Percentiles rank a stretch among this genome's conserved stretches.
Conservation (phyloP, 1,140 invertebrate species). For the Muscidifurax raptorellus region DNA sequence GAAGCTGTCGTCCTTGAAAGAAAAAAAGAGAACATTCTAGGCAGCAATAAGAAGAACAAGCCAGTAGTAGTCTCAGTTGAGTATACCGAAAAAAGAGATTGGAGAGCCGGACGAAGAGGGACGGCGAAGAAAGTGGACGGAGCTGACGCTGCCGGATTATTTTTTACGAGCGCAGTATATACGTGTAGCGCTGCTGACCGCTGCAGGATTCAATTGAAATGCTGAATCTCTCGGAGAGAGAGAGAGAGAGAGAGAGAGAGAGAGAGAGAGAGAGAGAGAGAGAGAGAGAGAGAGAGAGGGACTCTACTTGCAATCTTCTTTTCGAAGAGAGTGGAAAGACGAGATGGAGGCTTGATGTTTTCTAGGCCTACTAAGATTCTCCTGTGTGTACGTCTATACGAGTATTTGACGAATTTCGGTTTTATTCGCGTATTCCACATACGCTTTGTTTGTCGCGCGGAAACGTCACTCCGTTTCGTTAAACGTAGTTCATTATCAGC, state of each 20-base stretch:
- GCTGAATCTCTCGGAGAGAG: not conserved
- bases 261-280: too few relatives aligned
- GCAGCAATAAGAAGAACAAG: not conserved
- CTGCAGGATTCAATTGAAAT: not conserved
- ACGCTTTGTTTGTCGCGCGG: too few relatives aligned
- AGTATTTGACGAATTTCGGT: too few relatives aligned
- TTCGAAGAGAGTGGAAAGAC: not conserved
- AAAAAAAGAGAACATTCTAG: not conserved
- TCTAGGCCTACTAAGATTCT: too few relatives aligned
- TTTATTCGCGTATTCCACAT: too few relatives aligned
- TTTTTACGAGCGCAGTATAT: constrained; percentile 14
- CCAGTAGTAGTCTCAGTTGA: not conserved
- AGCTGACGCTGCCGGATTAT: constrained; percentile 26
- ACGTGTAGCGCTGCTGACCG: not conserved
- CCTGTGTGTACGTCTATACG: too few relatives aligned
- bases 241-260: not conserved
- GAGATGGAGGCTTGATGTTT: not conserved
- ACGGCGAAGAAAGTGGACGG: not conserved
- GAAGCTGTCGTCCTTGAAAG: not conserved
- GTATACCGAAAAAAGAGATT: not conserved
- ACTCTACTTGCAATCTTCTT: not conserved
- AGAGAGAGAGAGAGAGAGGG: too few relatives aligned
- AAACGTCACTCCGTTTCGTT: not conserved
- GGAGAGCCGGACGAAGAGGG: not conserved
- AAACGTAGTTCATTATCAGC: not conserved